phyloP scores from a whole-genome alignment of 1,140 invertebrate species.

The Saxidomus purpurata region DNA sequence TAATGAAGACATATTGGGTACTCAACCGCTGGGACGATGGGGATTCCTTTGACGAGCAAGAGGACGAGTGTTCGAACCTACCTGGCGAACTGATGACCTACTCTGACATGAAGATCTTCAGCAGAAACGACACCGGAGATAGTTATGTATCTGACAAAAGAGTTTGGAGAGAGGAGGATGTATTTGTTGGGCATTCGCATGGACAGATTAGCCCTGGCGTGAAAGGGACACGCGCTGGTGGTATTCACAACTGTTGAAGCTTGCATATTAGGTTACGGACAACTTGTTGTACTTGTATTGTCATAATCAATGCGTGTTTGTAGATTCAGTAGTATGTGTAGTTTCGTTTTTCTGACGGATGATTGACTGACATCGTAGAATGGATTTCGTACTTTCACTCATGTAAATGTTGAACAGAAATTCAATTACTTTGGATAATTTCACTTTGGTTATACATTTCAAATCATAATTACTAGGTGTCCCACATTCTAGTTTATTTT shows the following conservation, averaged over 20 bases:
- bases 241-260: constrained; percentile 8
- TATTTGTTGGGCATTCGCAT: neutral
- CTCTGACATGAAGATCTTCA: constrained; percentile 25
- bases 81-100: constrained; percentile 53
- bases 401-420: too few species aligned
- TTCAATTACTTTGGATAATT: too few species aligned
- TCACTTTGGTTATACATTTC: too few species aligned
- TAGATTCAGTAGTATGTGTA: too few species aligned
- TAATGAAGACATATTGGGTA: constrained; percentile 94
- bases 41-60: neutral
- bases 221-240: neutral
- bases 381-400: too few species aligned
- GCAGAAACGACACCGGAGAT: neutral
- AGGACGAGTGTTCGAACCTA: neutral
- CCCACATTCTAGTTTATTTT: too few species aligned
- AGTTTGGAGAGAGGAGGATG: constrained; percentile 51
- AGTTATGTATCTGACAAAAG: neutral
- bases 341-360: too few species aligned
- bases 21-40: constrained; percentile 27
- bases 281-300: too few species aligned
- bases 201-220: neutral
- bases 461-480: too few species aligned
- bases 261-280: too few species aligned
- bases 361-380: too few species aligned
- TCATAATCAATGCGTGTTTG: too few species aligned